Conservation (phyloP, 2,113 vertebrate genomes). For the Osmerus mordax region DNA sequence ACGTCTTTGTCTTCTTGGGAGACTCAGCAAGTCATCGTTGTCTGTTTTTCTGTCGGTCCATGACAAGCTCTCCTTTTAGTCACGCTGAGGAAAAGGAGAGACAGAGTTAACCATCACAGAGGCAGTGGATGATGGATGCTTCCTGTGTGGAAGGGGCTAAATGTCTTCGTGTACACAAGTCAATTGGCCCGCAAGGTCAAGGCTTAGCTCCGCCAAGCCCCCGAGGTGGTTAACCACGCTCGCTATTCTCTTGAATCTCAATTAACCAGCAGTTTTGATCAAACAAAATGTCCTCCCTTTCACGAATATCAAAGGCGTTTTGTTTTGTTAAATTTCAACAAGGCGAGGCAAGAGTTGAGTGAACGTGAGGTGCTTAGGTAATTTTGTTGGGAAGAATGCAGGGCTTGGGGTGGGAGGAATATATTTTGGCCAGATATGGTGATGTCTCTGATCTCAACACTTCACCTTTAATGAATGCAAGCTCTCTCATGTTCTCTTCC, state of each 20-base stretch:
- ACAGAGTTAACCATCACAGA: conserved; percentile 28
- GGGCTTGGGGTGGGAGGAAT: not conserved
- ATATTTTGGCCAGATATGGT: not conserved
- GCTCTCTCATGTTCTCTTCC: not conserved
- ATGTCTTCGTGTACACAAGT: conserved; percentile 33
- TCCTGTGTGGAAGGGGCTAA: conserved; percentile 34
- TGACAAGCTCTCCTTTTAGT: conserved; percentile 37
- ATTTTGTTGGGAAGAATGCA: not conserved
- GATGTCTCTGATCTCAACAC: not conserved
- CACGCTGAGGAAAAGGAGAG: conserved; percentile 44
- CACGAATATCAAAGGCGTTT: too few species aligned
- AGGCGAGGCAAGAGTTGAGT: not conserved
- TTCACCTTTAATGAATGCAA: not conserved
- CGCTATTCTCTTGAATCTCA: conserved; percentile 28
- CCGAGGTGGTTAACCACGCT: conserved; percentile 30
- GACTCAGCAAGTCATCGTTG: conserved; percentile 52
- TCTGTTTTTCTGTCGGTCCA: conserved; percentile 21
- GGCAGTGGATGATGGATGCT: conserved; percentile 16
- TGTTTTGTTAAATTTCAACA: too few species aligned
- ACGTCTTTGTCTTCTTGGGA: conserved; percentile 18
- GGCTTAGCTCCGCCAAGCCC: conserved; percentile 31
- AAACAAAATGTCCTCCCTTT: too few species aligned
- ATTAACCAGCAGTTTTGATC: not conserved
- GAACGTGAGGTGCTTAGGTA: not conserved
- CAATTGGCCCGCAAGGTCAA: conserved; percentile 42